Base-by-base conservation (phyloP, 2,113 vertebrate genomes). In the Dicentrarchus labrax region DNA sequence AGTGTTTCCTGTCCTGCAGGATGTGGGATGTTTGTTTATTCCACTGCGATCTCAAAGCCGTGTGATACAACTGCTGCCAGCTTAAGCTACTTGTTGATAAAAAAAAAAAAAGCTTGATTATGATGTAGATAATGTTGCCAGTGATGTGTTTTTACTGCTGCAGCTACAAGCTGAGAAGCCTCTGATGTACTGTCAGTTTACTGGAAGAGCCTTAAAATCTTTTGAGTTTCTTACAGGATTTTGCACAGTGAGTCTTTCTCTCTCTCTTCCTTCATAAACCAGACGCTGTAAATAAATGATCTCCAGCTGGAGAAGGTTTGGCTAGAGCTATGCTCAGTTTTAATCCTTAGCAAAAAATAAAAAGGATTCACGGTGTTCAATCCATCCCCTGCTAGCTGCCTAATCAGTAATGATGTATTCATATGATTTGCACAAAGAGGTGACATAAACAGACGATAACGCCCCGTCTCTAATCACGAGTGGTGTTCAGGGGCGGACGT, bases 371-470 rank as follows among this genome's bases (percentile, higher is more conserved):
- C 5, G 36, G 56, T 15, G n/a, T 72, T 24, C 13, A 1, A 2
- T 16, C 0, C 11, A 24, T n/a, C 5, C 4, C n/a, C 21, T 41
- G 54, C 65, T 50, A 3, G 17, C 0, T 17, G 54, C 24, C 9
- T 6, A 16, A 50, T 78, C 13, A 7, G 19, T 71, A 24, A 78
- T 11, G 5, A 50, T 59, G 15, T 0, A 11, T 57, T 39, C 38
- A 13, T 47, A 11, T 67, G 41, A 70, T 85, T 89, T 91, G 89
- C 86, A 86, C 76, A 85, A 41, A 82, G 19, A 79, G 30, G 2
- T 41, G 19, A 79, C 54, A 2, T 21, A 1, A 50, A 62, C 6
- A 9, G 22, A 36, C 11, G 19, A 47, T n/a, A 36, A 50, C 1
- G 7, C 15, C 45, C 51, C 6, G 8, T 71, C 30, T 72, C 30